phyloP scores from a whole-genome alignment of 2,113 vertebrate species.

The Phyllostomus discolor region DNA sequence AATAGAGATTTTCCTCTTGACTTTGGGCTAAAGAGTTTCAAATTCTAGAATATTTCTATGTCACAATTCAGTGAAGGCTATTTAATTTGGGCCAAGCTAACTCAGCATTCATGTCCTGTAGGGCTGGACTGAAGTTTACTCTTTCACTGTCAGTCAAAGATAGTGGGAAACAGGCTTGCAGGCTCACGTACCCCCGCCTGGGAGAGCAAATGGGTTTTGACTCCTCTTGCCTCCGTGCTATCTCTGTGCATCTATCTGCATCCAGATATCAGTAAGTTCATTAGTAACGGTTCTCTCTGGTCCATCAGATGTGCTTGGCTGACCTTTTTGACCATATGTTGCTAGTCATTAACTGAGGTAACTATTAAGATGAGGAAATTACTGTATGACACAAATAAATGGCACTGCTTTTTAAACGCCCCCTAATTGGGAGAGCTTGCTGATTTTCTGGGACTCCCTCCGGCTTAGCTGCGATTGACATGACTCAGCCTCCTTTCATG shows the following conservation, averaged over 20 bases:
- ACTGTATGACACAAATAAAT: background rate
- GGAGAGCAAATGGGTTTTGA: background rate
- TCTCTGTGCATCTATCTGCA: background rate
- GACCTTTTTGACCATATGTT: background rate
- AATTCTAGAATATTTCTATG: background rate
- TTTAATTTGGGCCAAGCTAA: slow-evolving; percentile 3
- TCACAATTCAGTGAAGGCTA: background rate
- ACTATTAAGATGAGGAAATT: background rate
- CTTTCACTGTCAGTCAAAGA: slow-evolving; percentile 30
- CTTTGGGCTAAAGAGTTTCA: background rate
- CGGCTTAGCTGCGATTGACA: background rate
- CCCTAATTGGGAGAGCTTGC: background rate
- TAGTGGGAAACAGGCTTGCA: background rate
- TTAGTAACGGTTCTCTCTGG: background rate
- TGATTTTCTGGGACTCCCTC: background rate
- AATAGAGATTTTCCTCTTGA: background rate
- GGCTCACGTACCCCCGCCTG: background rate
- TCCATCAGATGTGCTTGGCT: background rate
- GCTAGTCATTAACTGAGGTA: slow-evolving; percentile 38
- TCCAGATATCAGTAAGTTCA: background rate
- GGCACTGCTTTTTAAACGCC: slow-evolving; percentile 8
- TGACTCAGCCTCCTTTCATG: background rate
- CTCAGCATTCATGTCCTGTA: background rate
- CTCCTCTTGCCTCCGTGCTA: background rate
- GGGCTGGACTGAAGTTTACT: background rate